These are phyloP conservation scores for Danaus chrysippus DNA, from an alignment of 2,888 invertebrate species.

Conservation along the genomic window DNA sequence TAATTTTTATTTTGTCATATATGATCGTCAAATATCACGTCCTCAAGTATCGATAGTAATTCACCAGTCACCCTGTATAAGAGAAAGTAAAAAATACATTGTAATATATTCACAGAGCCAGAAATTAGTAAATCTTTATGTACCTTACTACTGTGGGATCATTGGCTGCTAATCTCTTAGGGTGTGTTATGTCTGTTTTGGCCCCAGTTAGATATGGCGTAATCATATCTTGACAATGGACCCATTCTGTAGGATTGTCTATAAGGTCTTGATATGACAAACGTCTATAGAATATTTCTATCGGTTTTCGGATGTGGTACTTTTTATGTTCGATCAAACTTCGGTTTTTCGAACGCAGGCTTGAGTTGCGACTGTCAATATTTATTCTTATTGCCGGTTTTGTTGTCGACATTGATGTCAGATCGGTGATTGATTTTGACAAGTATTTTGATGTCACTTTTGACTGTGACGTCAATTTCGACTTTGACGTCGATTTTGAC, in stretches of 20 bases:
- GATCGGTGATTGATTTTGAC: too few relatives aligned
- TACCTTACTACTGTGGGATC: constrained; percentile 40
- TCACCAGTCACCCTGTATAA: too few relatives aligned
- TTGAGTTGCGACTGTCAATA: neutral
- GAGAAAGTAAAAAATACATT: too few relatives aligned
- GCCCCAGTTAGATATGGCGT: constrained; percentile 44
- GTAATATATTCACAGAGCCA: too few relatives aligned
- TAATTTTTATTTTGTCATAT: too few relatives aligned
- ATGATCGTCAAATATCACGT: too few relatives aligned
- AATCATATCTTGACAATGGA: constrained; percentile 44
- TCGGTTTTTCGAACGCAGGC: constrained; percentile 9
- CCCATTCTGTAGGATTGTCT: constrained; percentile 34
- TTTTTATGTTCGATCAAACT: constrained; percentile 5
- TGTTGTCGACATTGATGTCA: too few relatives aligned
- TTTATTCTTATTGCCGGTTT: neutral
- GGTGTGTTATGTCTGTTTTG: constrained; percentile 30
- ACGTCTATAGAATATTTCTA: constrained; percentile 37
- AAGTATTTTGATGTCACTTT: neutral
- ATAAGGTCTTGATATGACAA: constrained; percentile 20
- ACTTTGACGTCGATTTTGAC: too few relatives aligned
- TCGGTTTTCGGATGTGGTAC: constrained; percentile 23
- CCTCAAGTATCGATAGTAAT: too few relatives aligned
- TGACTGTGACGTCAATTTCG: too few relatives aligned
- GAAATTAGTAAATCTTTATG: neutral
- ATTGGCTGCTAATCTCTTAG: constrained; percentile 18